Percentiles rank a stretch among this genome's conserved stretches.
Evolutionary conservation across 2,888 invertebrate species (phyloP).

Genomic region (Hirtodrosophila cameraria): DNA sequence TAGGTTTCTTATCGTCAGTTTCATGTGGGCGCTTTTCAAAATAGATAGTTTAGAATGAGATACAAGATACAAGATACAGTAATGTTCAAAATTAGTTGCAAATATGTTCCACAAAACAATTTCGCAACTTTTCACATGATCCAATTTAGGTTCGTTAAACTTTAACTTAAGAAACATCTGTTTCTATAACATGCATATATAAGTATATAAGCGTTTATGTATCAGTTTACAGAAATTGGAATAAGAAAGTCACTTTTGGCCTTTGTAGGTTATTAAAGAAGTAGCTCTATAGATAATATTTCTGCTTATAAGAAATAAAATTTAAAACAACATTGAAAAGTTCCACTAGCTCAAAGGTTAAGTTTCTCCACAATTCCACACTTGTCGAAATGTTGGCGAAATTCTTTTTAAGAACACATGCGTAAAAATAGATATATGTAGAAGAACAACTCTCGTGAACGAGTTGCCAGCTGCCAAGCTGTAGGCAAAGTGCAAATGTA

Average conservation of each 20-base stretch:
- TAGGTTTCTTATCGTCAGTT: slow-evolving; percentile 92
- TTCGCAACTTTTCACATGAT: no score
- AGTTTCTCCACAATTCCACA: background rate
- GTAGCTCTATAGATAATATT: no score
- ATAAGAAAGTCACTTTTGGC: no score
- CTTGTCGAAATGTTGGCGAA: slow-evolving; percentile 3
- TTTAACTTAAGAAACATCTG: no score
- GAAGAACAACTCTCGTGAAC: background rate
- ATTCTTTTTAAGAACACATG: slow-evolving; percentile 14
- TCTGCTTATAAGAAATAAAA: no score
- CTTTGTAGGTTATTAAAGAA: no score
- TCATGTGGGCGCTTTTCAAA: slow-evolving; percentile 90
- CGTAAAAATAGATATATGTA: background rate
- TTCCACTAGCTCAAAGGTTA: no score
- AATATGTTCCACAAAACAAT: slow-evolving; percentile 8
- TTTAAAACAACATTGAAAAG: no score
- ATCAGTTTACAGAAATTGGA: background rate
- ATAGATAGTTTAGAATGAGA: slow-evolving; percentile 32
- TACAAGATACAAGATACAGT: slow-evolving; percentile 6
- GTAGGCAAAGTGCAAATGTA: slow-evolving; percentile 60
- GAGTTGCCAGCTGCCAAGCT: slow-evolving; percentile 41
- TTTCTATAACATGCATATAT: no score
- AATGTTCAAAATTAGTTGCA: slow-evolving; percentile 4
- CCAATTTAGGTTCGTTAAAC: no score
- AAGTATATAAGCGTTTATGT: background rate